Evolutionary conservation across 1,140 invertebrate genomes (phyloP).

Genomic region (Pseudomyrmex gracilis): DNA sequence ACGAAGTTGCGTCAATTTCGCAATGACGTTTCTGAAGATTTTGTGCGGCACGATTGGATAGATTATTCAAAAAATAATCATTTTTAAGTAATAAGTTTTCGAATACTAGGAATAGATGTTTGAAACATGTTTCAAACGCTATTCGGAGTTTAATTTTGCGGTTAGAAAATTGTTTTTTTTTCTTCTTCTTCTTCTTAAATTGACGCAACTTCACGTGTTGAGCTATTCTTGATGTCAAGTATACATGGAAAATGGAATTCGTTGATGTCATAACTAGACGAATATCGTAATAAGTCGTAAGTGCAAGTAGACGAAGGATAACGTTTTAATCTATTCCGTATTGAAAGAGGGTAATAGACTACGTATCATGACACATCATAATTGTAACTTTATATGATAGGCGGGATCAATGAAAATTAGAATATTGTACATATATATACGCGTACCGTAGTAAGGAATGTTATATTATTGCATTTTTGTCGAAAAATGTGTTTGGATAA

Average conservation of each 20-base stretch:
- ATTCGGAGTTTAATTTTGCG: no score
- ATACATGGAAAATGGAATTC: constrained; percentile 22
- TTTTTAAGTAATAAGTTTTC: no score
- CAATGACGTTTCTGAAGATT: no score
- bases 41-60: no score
- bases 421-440: constrained; percentile 82
- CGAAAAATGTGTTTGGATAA: neutral
- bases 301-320: constrained; percentile 18
- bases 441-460: constrained; percentile 54
- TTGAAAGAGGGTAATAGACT: constrained; percentile 63
- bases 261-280: constrained; percentile 50
- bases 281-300: constrained; percentile 40
- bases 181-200: no score
- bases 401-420: constrained; percentile 80
- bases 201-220: no score
- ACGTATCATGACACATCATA: constrained; percentile 80
- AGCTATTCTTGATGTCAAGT: no score
- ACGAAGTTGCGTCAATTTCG: no score
- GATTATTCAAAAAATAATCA: no score
- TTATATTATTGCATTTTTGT: constrained; percentile 54
- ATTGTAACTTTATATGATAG: constrained; percentile 82
- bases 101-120: no score
- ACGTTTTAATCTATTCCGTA: constrained; percentile 57
- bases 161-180: no score
- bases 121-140: no score